Percentiles rank a stretch among this genome's conserved stretches.
These are phyloP conservation scores for Nyctereutes procyonoides DNA, from an alignment of 2,113 vertebrate species.

Conservation along the genomic window DNA sequence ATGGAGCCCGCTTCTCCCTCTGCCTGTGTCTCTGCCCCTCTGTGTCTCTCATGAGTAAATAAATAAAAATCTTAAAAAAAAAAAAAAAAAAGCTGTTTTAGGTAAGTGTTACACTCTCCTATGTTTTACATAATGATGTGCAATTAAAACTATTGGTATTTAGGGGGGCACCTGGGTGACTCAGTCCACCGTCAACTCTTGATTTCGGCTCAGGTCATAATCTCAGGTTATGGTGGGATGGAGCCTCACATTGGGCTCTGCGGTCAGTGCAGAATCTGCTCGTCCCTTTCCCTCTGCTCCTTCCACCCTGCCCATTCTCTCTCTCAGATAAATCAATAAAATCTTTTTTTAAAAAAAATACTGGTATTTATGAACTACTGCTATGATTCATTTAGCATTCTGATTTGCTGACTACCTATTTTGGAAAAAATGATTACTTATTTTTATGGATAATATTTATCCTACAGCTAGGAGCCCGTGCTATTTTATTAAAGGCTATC, in stretches of 20 bases:
- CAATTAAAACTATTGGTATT: not conserved
- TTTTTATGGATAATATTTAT: slow-evolving; percentile 26
- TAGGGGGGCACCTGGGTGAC: not conserved
- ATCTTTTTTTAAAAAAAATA: not conserved
- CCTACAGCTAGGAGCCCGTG: not conserved
- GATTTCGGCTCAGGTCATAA: no score
- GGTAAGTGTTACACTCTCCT: not conserved
- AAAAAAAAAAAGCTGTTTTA: not conserved
- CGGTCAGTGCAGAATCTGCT: not conserved
- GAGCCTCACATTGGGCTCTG: not conserved
- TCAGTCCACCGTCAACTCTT: no score
- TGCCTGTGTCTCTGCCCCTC: no score
- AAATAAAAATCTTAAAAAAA: no score
- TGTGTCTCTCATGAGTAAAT: no score
- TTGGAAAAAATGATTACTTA: not conserved
- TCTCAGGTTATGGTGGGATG: no score
- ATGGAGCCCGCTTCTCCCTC: no score
- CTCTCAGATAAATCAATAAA: not conserved
- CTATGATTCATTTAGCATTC: not conserved
- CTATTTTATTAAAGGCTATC: not conserved
- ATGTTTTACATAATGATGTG: not conserved
- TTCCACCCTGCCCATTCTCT: not conserved
- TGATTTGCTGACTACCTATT: not conserved
- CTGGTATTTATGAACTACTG: not conserved
- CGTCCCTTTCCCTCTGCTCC: not conserved